Evolutionary conservation across 2,797 vertebrate species (phyloP), one percentile per base, ranked within the genome.

Genomic region (Schizothorax lantsangensis): DNA sequence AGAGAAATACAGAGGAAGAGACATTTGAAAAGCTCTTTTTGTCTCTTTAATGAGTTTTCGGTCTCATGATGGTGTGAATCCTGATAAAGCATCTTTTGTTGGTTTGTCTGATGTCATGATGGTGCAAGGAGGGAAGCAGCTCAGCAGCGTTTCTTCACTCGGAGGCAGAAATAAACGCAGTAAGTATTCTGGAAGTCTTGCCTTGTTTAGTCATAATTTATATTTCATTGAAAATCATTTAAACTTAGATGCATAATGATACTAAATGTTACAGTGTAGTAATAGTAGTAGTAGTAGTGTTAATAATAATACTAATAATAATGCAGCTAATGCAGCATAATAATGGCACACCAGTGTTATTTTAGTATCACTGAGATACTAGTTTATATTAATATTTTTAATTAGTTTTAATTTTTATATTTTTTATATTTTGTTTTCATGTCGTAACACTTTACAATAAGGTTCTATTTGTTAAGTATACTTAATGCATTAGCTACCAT

Each of bases 1-100:
- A 94, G 6, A 94, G 54, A 62, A n/a, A 38, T 36, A 71, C 21
- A 52, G 64, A 40, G 68, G 17, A 43, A 26, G 36, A 77, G 49
- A 23, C 30, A 4, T 23, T 23, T 72, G 69, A 73, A 43, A 43
- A 19, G 5, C 15, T 21, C 81, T 83, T 72, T 83, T 69, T 83
- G 21, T 62, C 3, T 74, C 57, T 68, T 17, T 36, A 68, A 68
- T 8, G 64, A 68, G 68, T 7, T 14, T 14, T 43, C 33, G 12
- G 78, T 75, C 38, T 81, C 17, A 73, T 81, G 72, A 64, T 49
- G 1, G 6, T 73, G 21, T 38, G 36, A 52, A 47, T 71, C 19
- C 19, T 69, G 38, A 79, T 54, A 75, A 57, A 74, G 40, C 6
- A 64, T 74, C 40, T 81, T 81, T 59, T 73, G 45, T 73, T 64